Conservation (phyloP, 2,113 vertebrate genomes). For the Sinocyclocheilus maitianheensis region DNA sequence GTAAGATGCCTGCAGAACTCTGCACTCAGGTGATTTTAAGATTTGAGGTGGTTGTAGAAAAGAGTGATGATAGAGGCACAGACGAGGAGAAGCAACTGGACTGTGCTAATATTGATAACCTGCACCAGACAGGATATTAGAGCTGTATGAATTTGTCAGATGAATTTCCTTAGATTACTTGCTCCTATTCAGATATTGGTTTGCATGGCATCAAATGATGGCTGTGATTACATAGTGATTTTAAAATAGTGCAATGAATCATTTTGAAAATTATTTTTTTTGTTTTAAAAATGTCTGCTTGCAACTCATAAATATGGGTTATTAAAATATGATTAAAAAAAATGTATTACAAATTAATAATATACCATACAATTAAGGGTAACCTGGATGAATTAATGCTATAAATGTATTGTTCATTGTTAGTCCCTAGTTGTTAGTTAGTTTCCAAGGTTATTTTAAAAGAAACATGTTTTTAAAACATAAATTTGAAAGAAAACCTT, state of each 20-base stretch:
- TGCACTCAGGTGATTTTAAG: neutral
- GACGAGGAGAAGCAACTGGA: neutral
- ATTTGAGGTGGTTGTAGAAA: neutral
- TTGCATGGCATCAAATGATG: neutral
- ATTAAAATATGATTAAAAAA: too few relatives aligned
- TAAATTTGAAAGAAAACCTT: neutral
- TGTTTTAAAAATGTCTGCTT: neutral
- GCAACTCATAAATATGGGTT: neutral
- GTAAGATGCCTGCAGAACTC: neutral
- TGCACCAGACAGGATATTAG: neutral
- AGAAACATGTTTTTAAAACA: too few relatives aligned
- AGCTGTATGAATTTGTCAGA: neutral
- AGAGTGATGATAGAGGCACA: neutral
- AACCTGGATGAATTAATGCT: neutral
- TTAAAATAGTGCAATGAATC: neutral
- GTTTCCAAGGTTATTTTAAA: neutral
- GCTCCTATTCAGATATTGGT: neutral
- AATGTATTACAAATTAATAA: too few relatives aligned
- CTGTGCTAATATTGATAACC: neutral
- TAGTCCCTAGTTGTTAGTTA: neutral
- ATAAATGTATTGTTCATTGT: neutral
- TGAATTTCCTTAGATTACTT: neutral
- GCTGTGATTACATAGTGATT: neutral
- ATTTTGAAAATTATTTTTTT: neutral
- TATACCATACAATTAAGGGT: neutral